Conservation (phyloP, 2,797 vertebrate species). For the Falco berigora region DNA sequence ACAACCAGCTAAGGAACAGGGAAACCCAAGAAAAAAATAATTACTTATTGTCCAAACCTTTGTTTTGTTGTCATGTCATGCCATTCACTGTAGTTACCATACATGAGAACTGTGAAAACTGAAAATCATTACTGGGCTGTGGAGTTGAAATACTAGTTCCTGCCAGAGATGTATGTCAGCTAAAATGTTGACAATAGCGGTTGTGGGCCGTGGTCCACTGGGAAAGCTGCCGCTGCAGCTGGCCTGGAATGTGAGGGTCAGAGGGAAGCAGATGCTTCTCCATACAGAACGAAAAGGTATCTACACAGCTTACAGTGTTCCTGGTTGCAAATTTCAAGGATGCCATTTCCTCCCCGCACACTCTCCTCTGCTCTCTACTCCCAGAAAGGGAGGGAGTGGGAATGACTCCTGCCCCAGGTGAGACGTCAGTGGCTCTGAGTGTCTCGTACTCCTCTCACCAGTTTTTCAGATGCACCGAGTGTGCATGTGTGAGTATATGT, state of each 20-base stretch:
- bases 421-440: neutral
- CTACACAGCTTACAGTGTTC: neutral
- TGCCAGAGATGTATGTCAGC: neutral
- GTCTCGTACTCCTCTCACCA: neutral
- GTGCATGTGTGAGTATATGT: neutral
- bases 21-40: neutral
- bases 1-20: neutral
- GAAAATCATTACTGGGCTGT: neutral
- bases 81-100: neutral
- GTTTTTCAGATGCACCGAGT: neutral
- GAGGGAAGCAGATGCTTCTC: neutral
- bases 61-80: neutral
- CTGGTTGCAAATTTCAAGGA: neutral
- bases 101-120: neutral
- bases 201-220: neutral
- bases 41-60: neutral
- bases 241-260: neutral
- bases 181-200: neutral
- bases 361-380: neutral
- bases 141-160: neutral
- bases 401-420: neutral
- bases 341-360: rapidly evolving
- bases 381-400: neutral
- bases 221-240: neutral
- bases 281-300: neutral